phyloP scores from a whole-genome alignment of 2,113 vertebrate species.

The Rhineura floridana region DNA sequence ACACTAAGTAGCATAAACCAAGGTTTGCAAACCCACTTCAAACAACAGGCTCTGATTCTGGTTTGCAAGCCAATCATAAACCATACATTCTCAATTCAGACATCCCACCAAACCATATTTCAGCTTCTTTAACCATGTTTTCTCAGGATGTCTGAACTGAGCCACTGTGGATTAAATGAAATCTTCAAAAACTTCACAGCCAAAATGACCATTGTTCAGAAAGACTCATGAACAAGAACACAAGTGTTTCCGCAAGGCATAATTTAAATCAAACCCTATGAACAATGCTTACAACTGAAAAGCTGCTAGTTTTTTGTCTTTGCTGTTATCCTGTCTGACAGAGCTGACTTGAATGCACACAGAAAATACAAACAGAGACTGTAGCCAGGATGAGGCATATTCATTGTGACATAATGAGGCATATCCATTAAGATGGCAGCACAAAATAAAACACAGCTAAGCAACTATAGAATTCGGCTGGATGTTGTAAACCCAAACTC shows the following conservation, averaged over 20 bases:
- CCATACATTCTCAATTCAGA: not conserved
- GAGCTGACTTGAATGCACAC: not conserved
- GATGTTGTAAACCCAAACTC: not conserved
- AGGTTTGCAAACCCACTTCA: not conserved
- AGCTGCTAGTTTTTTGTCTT: not conserved
- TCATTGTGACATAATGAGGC: not conserved
- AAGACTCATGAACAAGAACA: not conserved
- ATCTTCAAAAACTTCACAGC: not conserved
- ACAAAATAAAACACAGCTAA: slow-evolving; percentile 17
- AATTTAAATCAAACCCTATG: not conserved
- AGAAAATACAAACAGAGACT: not conserved
- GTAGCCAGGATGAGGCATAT: not conserved
- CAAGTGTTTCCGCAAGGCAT: not conserved
- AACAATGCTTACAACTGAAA: not conserved
- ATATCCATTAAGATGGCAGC: not conserved
- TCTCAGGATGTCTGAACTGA: not conserved
- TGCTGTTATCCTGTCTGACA: not conserved
- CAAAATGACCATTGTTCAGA: not conserved
- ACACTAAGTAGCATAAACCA: not conserved
- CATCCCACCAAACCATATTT: not conserved
- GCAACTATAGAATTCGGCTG: slow-evolving; percentile 6
- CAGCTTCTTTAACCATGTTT: not conserved
- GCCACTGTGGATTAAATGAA: not conserved
- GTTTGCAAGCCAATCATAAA: not conserved
- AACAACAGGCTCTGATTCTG: not conserved